Conservation (phyloP, 2,797 vertebrate genomes). For the Apogon hyalosoma region DNA sequence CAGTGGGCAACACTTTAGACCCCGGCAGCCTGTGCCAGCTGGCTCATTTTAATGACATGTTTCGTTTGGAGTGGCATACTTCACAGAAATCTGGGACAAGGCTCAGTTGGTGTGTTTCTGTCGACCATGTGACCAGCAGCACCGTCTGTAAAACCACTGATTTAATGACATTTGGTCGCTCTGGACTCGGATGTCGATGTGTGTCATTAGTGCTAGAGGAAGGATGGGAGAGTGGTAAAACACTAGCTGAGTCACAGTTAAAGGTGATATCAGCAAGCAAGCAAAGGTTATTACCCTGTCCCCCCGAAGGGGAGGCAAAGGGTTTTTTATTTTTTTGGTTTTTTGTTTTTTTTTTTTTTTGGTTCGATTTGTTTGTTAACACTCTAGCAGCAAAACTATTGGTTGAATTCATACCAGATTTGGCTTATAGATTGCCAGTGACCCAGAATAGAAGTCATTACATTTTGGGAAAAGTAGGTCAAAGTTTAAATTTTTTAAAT, state of each 20-base stretch:
- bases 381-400: too few species aligned
- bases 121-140: not conserved
- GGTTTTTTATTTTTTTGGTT: too few species aligned
- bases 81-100: constrained; percentile 47
- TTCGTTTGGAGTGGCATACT: constrained; percentile 37
- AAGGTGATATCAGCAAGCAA: not conserved
- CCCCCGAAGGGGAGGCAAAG: too few species aligned
- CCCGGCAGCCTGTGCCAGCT: constrained; percentile 52
- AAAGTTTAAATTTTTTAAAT: too few species aligned
- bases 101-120: constrained; percentile 21
- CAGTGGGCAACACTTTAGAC: constrained; percentile 38
- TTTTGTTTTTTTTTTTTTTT: too few species aligned
- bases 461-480: too few species aligned
- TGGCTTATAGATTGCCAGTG: too few species aligned
- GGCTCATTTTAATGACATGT: constrained; percentile 48
- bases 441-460: too few species aligned
- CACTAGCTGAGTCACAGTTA: not conserved
- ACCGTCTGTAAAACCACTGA: constrained; percentile 11
- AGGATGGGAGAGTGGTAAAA: not conserved
- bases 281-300: not conserved
- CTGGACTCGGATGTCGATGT: constrained; percentile 2
- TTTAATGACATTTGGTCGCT: constrained; percentile 4
- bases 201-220: constrained; percentile 2
- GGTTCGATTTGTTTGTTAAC: too few species aligned
- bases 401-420: too few species aligned